These are phyloP conservation scores for Megaceryle alcyon DNA, from an alignment of 2,797 vertebrate genomes.

Conservation along the genomic window DNA sequence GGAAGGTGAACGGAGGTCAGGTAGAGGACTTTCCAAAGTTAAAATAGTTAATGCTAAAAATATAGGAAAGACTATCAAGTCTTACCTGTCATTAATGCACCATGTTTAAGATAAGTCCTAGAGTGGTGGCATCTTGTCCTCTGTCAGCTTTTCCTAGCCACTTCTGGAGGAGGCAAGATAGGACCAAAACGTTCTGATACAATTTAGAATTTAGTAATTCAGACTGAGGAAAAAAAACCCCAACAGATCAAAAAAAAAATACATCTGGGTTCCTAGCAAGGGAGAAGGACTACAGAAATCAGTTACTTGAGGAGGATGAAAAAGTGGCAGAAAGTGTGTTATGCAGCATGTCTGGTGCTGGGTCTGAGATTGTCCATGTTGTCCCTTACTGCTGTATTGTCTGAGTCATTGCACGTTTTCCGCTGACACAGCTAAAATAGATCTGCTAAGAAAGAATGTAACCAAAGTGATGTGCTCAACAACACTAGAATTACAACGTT, in stretches of 20 bases:
- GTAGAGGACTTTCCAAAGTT: not conserved
- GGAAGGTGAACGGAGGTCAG: not conserved
- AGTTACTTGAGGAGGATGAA: not conserved
- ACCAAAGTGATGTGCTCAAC: fast-evolving
- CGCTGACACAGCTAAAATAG: too few species aligned
- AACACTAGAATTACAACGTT: not conserved
- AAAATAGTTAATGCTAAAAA: not conserved
- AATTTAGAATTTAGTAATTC: not conserved
- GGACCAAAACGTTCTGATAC: not conserved
- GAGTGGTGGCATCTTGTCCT: not conserved
- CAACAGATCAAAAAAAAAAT: not conserved
- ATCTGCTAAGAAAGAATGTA: not conserved
- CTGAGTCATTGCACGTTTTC: not conserved
- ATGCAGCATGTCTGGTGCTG: not conserved
- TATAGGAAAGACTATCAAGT: not conserved
- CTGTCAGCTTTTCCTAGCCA: not conserved
- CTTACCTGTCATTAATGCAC: not conserved
- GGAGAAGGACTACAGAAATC: not conserved
- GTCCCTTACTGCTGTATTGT: not conserved
- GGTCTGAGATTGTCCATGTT: fast-evolving
- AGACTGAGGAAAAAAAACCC: not conserved
- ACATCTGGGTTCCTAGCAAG: not conserved
- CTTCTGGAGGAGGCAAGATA: not conserved
- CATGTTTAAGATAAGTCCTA: not conserved
- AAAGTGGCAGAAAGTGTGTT: not conserved